Percentiles rank a stretch among this genome's conserved stretches.
Conservation (phyloP, 2,888 invertebrate species). For the Andrena praecox region DNA sequence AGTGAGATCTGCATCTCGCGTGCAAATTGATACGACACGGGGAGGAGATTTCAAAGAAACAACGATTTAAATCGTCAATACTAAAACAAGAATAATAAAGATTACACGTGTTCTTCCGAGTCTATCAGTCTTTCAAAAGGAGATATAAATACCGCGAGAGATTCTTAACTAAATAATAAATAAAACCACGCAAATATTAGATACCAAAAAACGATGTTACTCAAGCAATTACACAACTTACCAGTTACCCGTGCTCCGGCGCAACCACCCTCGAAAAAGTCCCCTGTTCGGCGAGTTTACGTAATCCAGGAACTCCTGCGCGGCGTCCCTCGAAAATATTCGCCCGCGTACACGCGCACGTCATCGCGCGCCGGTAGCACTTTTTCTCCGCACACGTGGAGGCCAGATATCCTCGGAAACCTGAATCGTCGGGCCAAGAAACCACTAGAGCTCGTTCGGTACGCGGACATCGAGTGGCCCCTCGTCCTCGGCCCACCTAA, state of each 20-base stretch:
- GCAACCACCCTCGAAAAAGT: slow-evolving; percentile 9
- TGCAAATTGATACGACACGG: slow-evolving; percentile 9
- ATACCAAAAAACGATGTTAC: neutral
- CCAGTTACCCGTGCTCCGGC: neutral
- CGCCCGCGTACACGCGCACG: slow-evolving; percentile 30
- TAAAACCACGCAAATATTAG: no score
- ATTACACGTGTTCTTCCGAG: no score
- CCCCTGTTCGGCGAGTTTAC: slow-evolving; percentile 36
- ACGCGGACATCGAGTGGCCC: slow-evolving; percentile 68
- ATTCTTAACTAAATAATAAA: no score
- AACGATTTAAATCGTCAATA: no score
- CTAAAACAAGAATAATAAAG: slow-evolving; percentile 1
- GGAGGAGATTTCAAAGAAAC: neutral
- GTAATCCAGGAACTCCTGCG: slow-evolving; percentile 35
- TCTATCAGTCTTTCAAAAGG: no score
- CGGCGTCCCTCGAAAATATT: neutral
- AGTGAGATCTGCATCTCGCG: slow-evolving; percentile 16
- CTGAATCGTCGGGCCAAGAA: slow-evolving; percentile 65
- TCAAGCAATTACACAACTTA: slow-evolving; percentile 15
- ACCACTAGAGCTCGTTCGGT: slow-evolving; percentile 65
- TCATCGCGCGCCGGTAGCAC: slow-evolving; percentile 48
- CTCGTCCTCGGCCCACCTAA: slow-evolving; percentile 70
- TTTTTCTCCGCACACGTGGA: slow-evolving; percentile 36
- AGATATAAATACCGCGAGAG: no score
- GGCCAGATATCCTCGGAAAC: slow-evolving; percentile 46